phyloP scores from a whole-genome alignment of 2,888 invertebrate genomes.

The Heteropelma amictum region DNA sequence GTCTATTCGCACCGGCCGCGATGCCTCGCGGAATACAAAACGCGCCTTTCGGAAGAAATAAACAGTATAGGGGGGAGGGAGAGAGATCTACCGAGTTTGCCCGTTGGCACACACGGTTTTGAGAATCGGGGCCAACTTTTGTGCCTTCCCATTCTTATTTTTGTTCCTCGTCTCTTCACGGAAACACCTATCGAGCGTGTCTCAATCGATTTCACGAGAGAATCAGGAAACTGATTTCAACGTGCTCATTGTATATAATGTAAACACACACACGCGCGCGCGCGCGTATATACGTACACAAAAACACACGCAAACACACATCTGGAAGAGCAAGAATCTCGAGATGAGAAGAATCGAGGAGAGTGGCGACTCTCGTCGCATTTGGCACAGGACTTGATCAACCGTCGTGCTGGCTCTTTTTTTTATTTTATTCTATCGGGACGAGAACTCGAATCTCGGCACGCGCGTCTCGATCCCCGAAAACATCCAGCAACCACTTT shows the following conservation, averaged over 20 bases:
- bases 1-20: conserved; percentile 60
- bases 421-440: conserved; percentile 35
- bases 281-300: neutral
- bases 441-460: conserved; percentile 48
- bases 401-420: conserved; percentile 18
- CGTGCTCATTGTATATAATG: neutral
- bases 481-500: conserved; percentile 38
- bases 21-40: conserved; percentile 51
- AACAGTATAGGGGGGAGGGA: neutral
- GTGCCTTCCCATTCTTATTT: conserved; percentile 20
- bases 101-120: conserved; percentile 47
- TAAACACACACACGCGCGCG: neutral
- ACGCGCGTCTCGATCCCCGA: conserved; percentile 59
- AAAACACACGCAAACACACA: conserved; percentile 2
- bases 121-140: conserved; percentile 49
- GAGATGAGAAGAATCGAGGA: conserved; percentile 22
- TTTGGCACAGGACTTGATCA: conserved; percentile 49
- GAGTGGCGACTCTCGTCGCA: conserved; percentile 31
- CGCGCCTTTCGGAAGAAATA: neutral
- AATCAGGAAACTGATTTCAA: conserved; percentile 28
- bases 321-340: neutral
- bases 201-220: conserved; percentile 60
- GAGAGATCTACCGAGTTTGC: conserved; percentile 1
- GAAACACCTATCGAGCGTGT: conserved; percentile 57
- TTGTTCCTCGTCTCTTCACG: conserved; percentile 40